Evolutionary conservation across 2,113 vertebrate species (phyloP), one percentile per base, ranked within the genome.

Genomic region (Tursiops truncatus): DNA sequence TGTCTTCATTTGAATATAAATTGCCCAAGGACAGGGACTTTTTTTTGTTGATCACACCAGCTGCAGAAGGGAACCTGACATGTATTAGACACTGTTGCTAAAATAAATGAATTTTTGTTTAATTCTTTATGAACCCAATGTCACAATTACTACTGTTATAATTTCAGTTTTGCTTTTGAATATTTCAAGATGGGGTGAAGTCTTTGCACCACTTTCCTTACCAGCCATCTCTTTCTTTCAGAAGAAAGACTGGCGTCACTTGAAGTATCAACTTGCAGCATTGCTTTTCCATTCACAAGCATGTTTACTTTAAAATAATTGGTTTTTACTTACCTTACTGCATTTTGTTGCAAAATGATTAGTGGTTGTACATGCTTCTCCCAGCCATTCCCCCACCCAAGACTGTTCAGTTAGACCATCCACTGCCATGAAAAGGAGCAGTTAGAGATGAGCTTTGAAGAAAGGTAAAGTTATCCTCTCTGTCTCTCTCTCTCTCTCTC

Each of bases 331-430:
- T 65, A 26, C 25, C 60, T 82, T 36, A 23, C 44, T 50, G 20
- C 15, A 80, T 80, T 86, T 93, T 62, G 25, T 82, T 94, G n/a
- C 68, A 91, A 21, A 89, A 33, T 91, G 80, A 68, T 81, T 33
- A 20, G 33, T 79, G 33, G 13, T 44, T 82, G 1, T 31, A 28
- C 47, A 38, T 14, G 8, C 26, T 67, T 25, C 44, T 7, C 36
- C 0, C 13, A 15, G 6, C 14, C 31, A 2, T 7, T 17, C n/a
- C 23, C 18, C 1, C 4, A 79, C 56, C 63, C 26, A 77, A 80
- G 87, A 28, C 7, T 21, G 2, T 65, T 80, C 0, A 12, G 36
- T 62, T 20, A 89, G 56, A 95, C 91, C 47, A 23, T 33, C 70
- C 25, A 6, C 31, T 25, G 36, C 44, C 15, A 2, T 31, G 33